A percentile compares a stretch with the other conserved stretches of the same genome.
phyloP scores from a whole-genome alignment of 2,888 invertebrate species.

The Pristionchus japonicus region DNA sequence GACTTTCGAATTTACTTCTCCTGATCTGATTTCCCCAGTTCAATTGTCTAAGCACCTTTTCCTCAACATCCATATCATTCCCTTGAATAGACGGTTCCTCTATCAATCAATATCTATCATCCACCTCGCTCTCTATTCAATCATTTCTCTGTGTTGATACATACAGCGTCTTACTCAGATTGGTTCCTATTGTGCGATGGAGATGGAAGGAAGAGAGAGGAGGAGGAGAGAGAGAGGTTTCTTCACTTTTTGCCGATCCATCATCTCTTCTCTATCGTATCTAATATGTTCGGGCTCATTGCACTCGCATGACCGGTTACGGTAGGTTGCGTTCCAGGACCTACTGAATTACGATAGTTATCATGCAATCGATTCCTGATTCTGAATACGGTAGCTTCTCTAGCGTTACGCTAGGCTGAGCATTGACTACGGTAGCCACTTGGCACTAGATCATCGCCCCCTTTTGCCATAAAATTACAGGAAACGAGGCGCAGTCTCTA shows the following conservation, averaged over 20 bases:
- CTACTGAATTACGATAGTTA: no score
- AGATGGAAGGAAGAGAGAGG: neutral
- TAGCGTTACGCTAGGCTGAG: neutral
- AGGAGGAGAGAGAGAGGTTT: neutral
- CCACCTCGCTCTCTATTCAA: neutral
- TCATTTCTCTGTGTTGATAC: constrained; percentile 30
- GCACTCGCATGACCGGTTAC: neutral
- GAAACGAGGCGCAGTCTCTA: neutral
- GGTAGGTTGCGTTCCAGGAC: neutral
- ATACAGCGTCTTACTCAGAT: constrained; percentile 39
- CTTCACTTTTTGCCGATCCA: constrained; percentile 16
- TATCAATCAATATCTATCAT: constrained; percentile 7
- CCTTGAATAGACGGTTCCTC: neutral
- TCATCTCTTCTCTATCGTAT: constrained; percentile 40
- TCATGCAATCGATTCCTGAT: no score
- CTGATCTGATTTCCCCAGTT: neutral
- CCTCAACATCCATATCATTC: neutral
- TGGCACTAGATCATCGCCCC: constrained; percentile 25
- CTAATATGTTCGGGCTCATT: constrained; percentile 1
- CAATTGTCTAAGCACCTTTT: neutral
- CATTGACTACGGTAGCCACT: neutral
- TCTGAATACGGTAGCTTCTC: neutral
- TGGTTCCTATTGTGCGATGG: constrained; percentile 35
- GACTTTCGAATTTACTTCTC: neutral
- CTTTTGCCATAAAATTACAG: neutral